phyloP scores from a whole-genome alignment of 2,797 vertebrate species.

The Clarias platycephalus region DNA sequence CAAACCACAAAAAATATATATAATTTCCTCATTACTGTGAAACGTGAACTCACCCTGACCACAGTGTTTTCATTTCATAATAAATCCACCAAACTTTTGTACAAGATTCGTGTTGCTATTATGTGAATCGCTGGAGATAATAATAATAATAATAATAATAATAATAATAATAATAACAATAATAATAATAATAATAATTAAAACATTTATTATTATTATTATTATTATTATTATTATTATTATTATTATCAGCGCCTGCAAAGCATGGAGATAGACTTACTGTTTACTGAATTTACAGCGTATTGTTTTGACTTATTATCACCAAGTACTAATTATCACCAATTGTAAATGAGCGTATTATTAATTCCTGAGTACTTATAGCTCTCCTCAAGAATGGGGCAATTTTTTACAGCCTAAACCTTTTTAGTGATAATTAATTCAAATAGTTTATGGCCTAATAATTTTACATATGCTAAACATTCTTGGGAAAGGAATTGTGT shows the following conservation, averaged over 20 bases:
- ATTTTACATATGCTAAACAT: background rate
- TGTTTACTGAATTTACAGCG: background rate
- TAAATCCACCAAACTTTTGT: slow-evolving; percentile 77
- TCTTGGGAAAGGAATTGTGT: background rate
- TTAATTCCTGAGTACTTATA: background rate
- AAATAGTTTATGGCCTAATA: no score
- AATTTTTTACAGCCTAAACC: background rate
- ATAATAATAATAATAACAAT: no score
- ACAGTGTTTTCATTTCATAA: slow-evolving; percentile 75
- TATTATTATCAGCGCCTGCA: background rate
- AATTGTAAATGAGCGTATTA: background rate
- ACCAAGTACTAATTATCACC: background rate
- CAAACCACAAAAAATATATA: slow-evolving; percentile 2
- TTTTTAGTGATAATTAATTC: background rate
- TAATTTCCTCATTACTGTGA: slow-evolving; percentile 74
- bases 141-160: no score
- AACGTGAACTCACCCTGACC: slow-evolving; percentile 74
- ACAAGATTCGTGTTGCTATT: slow-evolving; percentile 62
- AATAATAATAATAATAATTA: no score
- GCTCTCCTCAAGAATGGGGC: background rate
- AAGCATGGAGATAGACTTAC: background rate
- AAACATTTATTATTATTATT: slow-evolving; percentile 34
- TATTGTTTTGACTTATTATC: background rate
- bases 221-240: slow-evolving; percentile 21
- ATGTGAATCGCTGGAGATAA: slow-evolving; percentile 46